These are phyloP conservation scores for Melieria picta DNA, from an alignment of 2,888 invertebrate genomes.

Conservation along the genomic window DNA sequence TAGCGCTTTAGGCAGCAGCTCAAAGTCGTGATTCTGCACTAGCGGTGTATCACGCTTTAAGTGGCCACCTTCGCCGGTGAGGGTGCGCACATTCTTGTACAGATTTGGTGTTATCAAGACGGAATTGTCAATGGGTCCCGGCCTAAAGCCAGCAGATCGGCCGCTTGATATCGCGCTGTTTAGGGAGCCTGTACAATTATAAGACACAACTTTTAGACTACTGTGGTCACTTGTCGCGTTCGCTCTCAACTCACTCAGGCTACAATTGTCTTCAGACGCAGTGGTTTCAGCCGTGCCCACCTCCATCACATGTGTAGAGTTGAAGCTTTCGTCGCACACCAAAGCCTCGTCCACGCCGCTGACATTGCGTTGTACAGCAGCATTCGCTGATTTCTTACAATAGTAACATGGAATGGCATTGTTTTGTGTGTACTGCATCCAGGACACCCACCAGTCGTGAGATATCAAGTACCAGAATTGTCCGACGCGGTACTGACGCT, in stretches of 20 bases:
- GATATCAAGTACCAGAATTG: constrained; percentile 91
- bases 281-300: constrained; percentile 70
- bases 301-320: constrained; percentile 73
- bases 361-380: constrained; percentile 44
- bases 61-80: constrained; percentile 90
- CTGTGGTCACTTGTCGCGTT: not conserved
- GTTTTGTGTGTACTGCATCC: constrained; percentile 76
- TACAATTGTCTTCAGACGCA: constrained; percentile 69
- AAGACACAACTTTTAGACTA: not conserved
- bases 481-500: constrained; percentile 79
- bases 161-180: constrained; percentile 76
- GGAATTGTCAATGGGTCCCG: constrained; percentile 82
- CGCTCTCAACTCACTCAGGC: constrained; percentile 39
- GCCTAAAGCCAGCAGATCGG: constrained; percentile 67
- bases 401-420: constrained; percentile 66
- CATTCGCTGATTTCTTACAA: constrained; percentile 62
- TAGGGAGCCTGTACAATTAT: constrained; percentile 62
- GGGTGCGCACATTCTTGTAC: constrained; percentile 75
- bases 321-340: constrained; percentile 77
- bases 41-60: constrained; percentile 79
- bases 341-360: constrained; percentile 71
- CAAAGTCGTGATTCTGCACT: constrained; percentile 84
- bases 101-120: constrained; percentile 73
- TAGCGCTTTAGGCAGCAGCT: constrained; percentile 84
- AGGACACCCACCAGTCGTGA: constrained; percentile 87